These are phyloP conservation scores for Tupaia tana DNA, from an alignment of 2,113 vertebrate genomes.

Conservation along the genomic window DNA sequence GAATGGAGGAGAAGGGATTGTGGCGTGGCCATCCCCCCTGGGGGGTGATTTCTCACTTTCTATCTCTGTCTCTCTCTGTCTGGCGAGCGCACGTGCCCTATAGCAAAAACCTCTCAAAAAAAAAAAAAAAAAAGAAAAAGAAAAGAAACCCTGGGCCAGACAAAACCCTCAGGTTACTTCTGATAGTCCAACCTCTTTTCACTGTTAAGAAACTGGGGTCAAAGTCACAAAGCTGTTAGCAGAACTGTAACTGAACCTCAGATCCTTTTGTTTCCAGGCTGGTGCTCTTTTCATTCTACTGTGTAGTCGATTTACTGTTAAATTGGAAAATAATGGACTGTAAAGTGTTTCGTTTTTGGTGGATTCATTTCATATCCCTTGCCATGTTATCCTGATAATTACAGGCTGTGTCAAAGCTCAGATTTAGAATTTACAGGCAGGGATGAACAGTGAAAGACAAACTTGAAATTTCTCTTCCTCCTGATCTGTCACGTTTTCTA, in stretches of 20 bases:
- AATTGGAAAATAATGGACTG: constrained; percentile 20
- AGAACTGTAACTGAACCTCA: constrained; percentile 28
- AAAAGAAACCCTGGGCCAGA: neutral
- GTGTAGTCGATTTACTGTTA: neutral
- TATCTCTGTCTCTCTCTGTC: no score
- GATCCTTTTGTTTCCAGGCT: neutral
- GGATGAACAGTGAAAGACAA: constrained; percentile 69
- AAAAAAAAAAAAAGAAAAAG: no score
- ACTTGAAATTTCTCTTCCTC: constrained; percentile 55
- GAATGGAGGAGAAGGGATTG: no score
- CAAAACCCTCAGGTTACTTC: neutral
- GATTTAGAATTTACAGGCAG: constrained; percentile 71
- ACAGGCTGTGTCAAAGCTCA: constrained; percentile 59
- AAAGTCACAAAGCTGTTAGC: constrained; percentile 49
- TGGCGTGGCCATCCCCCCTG: no score
- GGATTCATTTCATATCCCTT: constrained; percentile 52
- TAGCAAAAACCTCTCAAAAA: no score
- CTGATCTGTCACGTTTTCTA: constrained; percentile 56
- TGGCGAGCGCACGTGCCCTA: no score
- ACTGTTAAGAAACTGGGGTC: neutral
- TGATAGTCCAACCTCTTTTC: constrained; percentile 10
- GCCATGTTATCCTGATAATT: constrained; percentile 63
- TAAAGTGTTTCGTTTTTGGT: constrained; percentile 44
- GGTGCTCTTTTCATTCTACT: constrained; percentile 16
- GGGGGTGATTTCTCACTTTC: no score